A percentile compares a stretch with the other conserved stretches of the same genome.
Evolutionary conservation across 2,888 invertebrate species (phyloP).

Genomic region (Amphipoea lucens): DNA sequence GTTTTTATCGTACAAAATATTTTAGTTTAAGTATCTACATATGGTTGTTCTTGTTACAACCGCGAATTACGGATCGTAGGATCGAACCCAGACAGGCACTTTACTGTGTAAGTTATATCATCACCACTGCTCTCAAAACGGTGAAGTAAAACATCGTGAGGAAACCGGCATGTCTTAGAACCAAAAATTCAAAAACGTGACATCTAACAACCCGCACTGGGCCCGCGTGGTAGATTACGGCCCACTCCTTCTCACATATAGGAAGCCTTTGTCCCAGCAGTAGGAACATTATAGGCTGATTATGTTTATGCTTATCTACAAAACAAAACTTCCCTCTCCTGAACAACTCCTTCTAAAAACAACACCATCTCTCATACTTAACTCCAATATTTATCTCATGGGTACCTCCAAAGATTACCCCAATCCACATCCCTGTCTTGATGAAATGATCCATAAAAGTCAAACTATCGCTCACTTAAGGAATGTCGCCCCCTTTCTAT

Average conservation of each 20-base stretch:
- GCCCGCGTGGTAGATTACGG: neutral
- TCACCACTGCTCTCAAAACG: neutral
- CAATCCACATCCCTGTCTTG: conserved; percentile 31
- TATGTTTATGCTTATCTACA: neutral
- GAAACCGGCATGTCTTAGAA: neutral
- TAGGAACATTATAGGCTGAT: neutral
- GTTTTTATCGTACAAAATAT: too few species aligned
- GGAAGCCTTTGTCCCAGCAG: neutral
- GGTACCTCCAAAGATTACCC: neutral
- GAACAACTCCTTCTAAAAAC: neutral
- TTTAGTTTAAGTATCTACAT: neutral
- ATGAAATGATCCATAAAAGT: conserved; percentile 56
- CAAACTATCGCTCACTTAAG: conserved; percentile 55
- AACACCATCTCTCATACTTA: neutral
- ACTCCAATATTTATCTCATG: neutral
- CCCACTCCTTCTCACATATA: neutral
- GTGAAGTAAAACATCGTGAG: neutral
- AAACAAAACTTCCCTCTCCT: neutral
- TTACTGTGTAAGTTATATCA: neutral
- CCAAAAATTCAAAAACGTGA: neutral
- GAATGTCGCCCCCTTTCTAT: conserved; percentile 63
- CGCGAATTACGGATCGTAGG: neutral
- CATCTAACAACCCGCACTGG: neutral
- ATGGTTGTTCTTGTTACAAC: neutral
- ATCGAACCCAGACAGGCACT: neutral